phyloP scores from a whole-genome alignment of 2,888 invertebrate genomes.

The Dryadula phaetusa region DNA sequence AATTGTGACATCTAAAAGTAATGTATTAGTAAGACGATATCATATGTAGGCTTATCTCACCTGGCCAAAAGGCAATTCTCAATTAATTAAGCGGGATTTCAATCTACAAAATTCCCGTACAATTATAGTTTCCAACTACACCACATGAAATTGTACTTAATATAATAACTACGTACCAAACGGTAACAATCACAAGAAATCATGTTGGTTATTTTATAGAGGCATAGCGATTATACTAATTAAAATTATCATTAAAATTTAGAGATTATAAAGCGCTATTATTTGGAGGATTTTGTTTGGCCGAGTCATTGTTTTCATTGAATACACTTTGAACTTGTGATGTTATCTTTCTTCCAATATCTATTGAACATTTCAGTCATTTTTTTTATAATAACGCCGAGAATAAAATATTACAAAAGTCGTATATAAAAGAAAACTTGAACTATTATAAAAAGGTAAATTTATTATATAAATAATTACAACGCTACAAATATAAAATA shows the following conservation, averaged over 20 bases:
- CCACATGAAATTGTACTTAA: no score
- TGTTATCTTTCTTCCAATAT: slow-evolving; percentile 9
- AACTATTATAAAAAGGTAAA: no score
- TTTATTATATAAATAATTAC: no score
- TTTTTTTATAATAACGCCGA: not conserved
- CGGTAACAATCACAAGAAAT: not conserved
- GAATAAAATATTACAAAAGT: not conserved
- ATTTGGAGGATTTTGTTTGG: not conserved
- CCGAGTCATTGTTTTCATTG: slow-evolving; percentile 1
- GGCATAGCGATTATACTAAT: not conserved
- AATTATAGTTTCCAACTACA: no score
- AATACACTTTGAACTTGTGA: not conserved
- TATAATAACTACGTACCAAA: no score
- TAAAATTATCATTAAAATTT: slow-evolving; percentile 1
- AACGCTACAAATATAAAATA: no score
- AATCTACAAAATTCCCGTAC: no score
- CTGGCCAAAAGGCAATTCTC: no score
- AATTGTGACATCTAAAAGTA: no score
- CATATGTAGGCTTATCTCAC: no score
- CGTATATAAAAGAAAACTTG: not conserved
- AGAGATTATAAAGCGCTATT: not conserved
- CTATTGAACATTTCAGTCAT: not conserved
- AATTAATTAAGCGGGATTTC: no score
- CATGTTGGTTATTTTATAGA: not conserved
- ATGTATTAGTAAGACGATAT: no score